Percentiles rank a stretch among this genome's conserved stretches.
Conservation (phyloP, 2,113 vertebrate genomes). For the Pontoporia blainvillei region DNA sequence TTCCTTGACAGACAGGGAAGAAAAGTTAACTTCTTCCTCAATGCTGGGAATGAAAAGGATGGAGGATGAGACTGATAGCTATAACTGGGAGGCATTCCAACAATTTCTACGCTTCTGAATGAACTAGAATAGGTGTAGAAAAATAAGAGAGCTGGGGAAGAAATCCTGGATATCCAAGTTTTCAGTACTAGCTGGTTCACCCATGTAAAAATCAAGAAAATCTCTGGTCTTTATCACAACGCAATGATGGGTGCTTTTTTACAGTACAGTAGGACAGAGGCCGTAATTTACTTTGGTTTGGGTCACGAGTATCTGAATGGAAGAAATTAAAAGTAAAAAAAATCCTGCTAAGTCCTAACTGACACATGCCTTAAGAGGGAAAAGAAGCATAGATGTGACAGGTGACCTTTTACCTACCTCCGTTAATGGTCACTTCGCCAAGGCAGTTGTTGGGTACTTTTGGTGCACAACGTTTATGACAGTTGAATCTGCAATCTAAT, state of each 20-base stretch:
- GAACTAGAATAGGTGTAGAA: not conserved
- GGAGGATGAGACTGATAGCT: not conserved
- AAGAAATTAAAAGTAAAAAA: not conserved
- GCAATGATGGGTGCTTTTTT: not conserved
- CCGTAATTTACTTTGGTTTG: not conserved
- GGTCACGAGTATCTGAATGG: not conserved
- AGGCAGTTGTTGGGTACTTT: slow-evolving; percentile 98
- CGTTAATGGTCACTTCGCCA: slow-evolving; percentile 94
- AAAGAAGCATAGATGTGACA: fast-evolving
- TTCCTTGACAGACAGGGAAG: not conserved
- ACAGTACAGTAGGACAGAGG: not conserved
- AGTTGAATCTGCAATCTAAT: slow-evolving; percentile 97
- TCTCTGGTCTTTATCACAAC: not conserved
- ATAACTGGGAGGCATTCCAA: not conserved
- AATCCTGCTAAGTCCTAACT: fast-evolving
- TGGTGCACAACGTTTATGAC: slow-evolving; percentile 95
- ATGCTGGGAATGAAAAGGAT: not conserved
- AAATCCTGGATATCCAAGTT: not conserved
- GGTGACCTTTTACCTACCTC: slow-evolving; percentile 82
- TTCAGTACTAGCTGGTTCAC: not conserved
- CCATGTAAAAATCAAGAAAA: not conserved
- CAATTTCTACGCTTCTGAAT: not conserved
- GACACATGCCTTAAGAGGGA: not conserved
- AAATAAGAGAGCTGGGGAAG: not conserved
- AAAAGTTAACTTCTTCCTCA: not conserved